phyloP scores from a whole-genome alignment of 2,888 invertebrate species.

The Orthonevra nobilis region DNA sequence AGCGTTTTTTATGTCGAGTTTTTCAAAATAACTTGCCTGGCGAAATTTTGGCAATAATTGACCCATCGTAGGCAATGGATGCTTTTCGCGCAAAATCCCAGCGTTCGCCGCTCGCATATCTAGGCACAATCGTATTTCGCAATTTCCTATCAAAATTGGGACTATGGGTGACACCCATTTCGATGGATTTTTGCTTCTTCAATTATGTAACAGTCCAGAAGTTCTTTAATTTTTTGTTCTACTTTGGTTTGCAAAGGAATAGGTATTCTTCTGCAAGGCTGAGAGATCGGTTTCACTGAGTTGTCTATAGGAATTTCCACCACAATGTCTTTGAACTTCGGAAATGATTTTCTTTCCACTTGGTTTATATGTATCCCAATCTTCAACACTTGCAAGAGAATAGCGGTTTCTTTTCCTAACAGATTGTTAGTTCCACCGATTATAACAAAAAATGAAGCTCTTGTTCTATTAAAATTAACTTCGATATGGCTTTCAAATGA shows the following conservation, averaged over 20 bases:
- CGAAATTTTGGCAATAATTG: no score
- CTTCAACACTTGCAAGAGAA: slow-evolving; percentile 6
- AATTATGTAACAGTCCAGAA: background rate
- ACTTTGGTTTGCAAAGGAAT: no score
- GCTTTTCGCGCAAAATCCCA: no score
- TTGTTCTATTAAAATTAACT: background rate
- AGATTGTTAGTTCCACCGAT: slow-evolving; percentile 16
- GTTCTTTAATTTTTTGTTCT: background rate
- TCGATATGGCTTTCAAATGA: background rate
- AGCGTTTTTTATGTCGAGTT: no score
- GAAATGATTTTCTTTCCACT: background rate
- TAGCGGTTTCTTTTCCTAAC: slow-evolving; percentile 2
- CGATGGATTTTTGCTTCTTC: background rate
- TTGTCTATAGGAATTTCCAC: slow-evolving; percentile 17
- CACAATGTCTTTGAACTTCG: slow-evolving; percentile 10
- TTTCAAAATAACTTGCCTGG: no score
- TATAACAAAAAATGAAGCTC: slow-evolving; percentile 15
- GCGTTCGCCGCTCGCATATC: no score
- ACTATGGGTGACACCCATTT: slow-evolving; percentile 12
- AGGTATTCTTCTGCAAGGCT: no score
- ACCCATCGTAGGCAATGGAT: no score
- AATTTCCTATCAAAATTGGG: no score
- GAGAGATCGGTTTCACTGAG: slow-evolving; percentile 2
- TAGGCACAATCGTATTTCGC: no score
- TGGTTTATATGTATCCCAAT: slow-evolving; percentile 18